A percentile compares a stretch with the other conserved stretches of the same genome.
phyloP scores from a whole-genome alignment of 2,797 vertebrate species.

The Peromyscus melanophrys region DNA sequence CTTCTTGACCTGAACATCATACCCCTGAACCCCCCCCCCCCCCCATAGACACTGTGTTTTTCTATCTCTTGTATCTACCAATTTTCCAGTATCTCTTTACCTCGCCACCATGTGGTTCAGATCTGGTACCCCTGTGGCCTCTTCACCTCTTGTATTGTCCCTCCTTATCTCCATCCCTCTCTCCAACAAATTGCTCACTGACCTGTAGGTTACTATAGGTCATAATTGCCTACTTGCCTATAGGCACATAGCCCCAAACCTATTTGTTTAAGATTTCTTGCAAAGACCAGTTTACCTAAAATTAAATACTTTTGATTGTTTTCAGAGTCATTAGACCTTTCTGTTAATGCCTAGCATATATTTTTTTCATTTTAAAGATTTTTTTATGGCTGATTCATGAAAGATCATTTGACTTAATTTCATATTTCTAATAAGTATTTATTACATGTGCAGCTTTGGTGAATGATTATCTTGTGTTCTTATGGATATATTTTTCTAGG shows the following conservation, averaged over 20 bases:
- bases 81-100: neutral
- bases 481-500: constrained; percentile 60
- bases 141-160: neutral
- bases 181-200: neutral
- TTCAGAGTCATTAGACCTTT: constrained; percentile 51
- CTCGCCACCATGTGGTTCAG: neutral
- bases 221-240: neutral
- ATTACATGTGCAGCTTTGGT: constrained; percentile 12
- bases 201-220: neutral
- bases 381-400: constrained; percentile 53
- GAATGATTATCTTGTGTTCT: constrained; percentile 49
- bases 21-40: too few species aligned
- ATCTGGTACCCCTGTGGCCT: neutral
- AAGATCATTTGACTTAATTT: constrained; percentile 68
- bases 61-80: neutral
- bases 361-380: constrained; percentile 51
- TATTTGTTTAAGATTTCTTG: constrained; percentile 37
- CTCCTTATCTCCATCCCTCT: too few species aligned
- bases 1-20: neutral
- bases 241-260: neutral
- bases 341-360: constrained; percentile 39
- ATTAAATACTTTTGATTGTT: constrained; percentile 55
- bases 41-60: neutral
- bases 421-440: constrained; percentile 67
- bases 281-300: constrained; percentile 51